phyloP scores from a whole-genome alignment of 1,140 invertebrate genomes.

The Drosophila busckii region DNA sequence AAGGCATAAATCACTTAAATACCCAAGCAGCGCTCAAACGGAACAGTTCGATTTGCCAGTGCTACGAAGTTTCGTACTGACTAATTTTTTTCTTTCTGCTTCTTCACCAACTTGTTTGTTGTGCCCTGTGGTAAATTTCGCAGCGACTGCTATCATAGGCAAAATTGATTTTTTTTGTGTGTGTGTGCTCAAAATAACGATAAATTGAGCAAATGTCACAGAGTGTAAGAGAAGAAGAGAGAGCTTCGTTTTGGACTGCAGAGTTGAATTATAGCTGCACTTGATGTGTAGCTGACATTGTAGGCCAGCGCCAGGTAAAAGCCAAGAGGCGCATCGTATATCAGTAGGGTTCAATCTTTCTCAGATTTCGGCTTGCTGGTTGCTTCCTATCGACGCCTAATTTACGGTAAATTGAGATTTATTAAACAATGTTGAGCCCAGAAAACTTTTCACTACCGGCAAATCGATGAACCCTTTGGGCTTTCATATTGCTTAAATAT shows the following conservation, averaged over 20 bases:
- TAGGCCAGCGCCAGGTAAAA: constrained; percentile 10
- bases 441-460: constrained; percentile 28
- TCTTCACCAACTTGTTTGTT: constrained; percentile 22
- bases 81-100: constrained; percentile 2
- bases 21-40: constrained; percentile 39
- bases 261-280: constrained; percentile 62
- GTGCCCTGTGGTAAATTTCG: constrained; percentile 14
- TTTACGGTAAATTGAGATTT: constrained; percentile 73
- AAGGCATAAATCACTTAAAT: constrained; percentile 74
- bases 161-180: constrained; percentile 67
- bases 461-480: constrained; percentile 21
- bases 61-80: constrained; percentile 27
- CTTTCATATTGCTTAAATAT: constrained; percentile 16
- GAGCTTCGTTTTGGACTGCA: constrained; percentile 20
- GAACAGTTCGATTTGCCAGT: constrained; percentile 60
- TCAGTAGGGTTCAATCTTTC: constrained; percentile 21
- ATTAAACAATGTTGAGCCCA: constrained; percentile 36
- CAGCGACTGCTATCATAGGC: constrained; percentile 57
- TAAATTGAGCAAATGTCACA: constrained; percentile 74
- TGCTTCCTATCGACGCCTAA: constrained; percentile 72
- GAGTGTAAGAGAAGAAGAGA: constrained; percentile 13
- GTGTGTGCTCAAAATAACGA: constrained; percentile 60
- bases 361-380: constrained; percentile 9
- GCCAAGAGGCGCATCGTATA: constrained; percentile 1
- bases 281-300: constrained; percentile 59